These are phyloP conservation scores for Sebastes trivittatus DNA, from an alignment of 2,797 vertebrate species.

Conservation along the genomic window DNA sequence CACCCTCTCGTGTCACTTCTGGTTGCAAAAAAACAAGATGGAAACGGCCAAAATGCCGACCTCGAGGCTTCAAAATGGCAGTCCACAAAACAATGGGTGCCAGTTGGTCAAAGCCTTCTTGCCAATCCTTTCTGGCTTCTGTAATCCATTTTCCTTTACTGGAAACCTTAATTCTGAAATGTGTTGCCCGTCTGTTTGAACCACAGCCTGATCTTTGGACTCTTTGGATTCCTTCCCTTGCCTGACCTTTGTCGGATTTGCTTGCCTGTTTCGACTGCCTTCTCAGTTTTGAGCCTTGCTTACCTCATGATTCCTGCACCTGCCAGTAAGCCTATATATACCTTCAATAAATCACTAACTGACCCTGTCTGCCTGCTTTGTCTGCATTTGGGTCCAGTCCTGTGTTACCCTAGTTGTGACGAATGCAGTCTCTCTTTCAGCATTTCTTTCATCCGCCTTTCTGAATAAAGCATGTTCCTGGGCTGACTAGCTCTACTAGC, in stretches of 20 bases:
- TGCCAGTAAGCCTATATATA: not conserved
- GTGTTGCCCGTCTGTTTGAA: not conserved
- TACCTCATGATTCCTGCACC: not conserved
- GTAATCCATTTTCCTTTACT: not conserved
- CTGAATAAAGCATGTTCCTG: too few relatives aligned
- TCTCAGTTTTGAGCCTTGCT: not conserved
- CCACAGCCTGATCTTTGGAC: not conserved
- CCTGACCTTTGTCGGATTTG: not conserved
- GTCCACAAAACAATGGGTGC: rapidly evolving
- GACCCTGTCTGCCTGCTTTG: not conserved
- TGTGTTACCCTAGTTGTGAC: not conserved
- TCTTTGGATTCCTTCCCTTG: not conserved
- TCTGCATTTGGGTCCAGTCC: not conserved
- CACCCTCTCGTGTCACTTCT: too few relatives aligned
- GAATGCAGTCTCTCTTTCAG: not conserved
- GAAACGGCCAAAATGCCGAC: not conserved
- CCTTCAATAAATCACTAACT: not conserved
- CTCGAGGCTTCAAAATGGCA: not conserved
- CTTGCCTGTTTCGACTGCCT: not conserved
- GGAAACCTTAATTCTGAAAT: not conserved
- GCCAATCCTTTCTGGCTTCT: not conserved
- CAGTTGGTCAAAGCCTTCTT: not conserved
- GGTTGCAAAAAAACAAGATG: too few relatives aligned
- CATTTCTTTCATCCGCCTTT: not conserved
- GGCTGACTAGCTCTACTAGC: not conserved